These are phyloP conservation scores for Enteromius thamalakanensis DNA, from an alignment of 2,797 vertebrate genomes.

Conservation along the genomic window DNA sequence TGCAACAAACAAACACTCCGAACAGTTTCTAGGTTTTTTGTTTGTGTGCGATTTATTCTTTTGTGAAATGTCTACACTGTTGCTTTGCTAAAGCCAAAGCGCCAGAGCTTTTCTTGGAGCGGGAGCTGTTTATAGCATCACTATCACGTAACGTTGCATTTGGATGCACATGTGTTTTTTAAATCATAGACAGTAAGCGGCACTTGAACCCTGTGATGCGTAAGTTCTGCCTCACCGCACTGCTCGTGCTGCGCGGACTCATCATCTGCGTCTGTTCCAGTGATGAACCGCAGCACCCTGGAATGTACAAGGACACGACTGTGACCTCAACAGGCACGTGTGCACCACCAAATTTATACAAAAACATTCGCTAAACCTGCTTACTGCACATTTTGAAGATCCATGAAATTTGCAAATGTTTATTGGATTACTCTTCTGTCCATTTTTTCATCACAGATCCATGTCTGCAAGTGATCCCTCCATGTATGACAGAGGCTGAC, in stretches of 20 bases:
- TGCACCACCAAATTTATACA: neutral
- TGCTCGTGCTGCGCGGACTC: constrained; percentile 67
- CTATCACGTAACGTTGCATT: constrained; percentile 64
- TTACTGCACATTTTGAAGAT: neutral
- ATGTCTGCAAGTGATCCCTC: constrained; percentile 85
- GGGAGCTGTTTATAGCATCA: constrained; percentile 67
- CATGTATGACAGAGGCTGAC: constrained; percentile 91
- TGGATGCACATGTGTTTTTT: constrained; percentile 50
- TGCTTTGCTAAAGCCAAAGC: constrained; percentile 56
- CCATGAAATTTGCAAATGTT: neutral
- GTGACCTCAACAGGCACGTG: constrained; percentile 35
- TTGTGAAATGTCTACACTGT: constrained; percentile 53
- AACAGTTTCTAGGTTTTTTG: neutral
- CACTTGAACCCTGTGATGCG: constrained; percentile 61
- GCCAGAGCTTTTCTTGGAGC: constrained; percentile 18
- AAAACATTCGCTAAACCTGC: neutral
- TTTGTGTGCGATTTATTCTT: constrained; percentile 28
- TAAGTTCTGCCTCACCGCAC: constrained; percentile 56
- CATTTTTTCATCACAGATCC: constrained; percentile 79
- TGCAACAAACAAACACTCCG: neutral
- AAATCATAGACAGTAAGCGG: constrained; percentile 20
- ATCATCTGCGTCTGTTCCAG: constrained; percentile 53
- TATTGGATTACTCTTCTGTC: neutral
- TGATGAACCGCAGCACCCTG: constrained; percentile 60
- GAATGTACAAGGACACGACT: constrained; percentile 41